Evolutionary conservation across 2,888 invertebrate species (phyloP).

Genomic region (Xanthia togata): DNA sequence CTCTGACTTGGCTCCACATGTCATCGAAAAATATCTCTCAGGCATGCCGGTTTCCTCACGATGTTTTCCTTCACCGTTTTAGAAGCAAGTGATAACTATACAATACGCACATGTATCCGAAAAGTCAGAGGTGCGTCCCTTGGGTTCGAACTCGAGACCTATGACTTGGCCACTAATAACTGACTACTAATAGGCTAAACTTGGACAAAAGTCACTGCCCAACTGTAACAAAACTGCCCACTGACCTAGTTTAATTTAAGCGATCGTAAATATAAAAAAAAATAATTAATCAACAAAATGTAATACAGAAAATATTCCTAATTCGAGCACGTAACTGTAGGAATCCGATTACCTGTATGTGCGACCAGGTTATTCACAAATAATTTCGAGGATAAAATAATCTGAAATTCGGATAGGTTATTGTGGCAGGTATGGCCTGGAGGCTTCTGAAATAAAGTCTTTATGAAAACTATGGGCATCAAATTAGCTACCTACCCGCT

Average conservation of each 20-base stretch:
- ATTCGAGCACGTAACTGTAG: conserved; percentile 15
- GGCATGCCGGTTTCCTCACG: too few relatives aligned
- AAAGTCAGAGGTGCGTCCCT: too few relatives aligned
- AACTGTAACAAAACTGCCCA: too few relatives aligned
- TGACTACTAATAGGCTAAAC: too few relatives aligned
- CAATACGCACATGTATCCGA: too few relatives aligned
- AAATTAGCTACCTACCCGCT: neutral
- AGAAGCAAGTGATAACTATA: too few relatives aligned
- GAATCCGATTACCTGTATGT: conserved; percentile 30
- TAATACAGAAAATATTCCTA: conserved; percentile 4
- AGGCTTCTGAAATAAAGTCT: neutral
- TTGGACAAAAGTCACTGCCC: too few relatives aligned
- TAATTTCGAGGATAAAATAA: conserved; percentile 24
- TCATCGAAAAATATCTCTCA: too few relatives aligned
- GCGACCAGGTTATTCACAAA: conserved; percentile 18
- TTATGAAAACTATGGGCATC: neutral
- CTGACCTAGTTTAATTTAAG: conserved; percentile 30
- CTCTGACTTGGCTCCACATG: too few relatives aligned
- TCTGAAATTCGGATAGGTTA: conserved; percentile 4
- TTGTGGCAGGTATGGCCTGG: neutral
- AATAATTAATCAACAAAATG: neutral
- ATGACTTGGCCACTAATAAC: too few relatives aligned
- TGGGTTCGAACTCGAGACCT: too few relatives aligned
- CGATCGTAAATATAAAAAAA: conserved; percentile 6
- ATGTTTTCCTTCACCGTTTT: too few relatives aligned